These are phyloP conservation scores for Martes flavigula DNA, from an alignment of 2,797 vertebrate genomes.

Conservation along the genomic window DNA sequence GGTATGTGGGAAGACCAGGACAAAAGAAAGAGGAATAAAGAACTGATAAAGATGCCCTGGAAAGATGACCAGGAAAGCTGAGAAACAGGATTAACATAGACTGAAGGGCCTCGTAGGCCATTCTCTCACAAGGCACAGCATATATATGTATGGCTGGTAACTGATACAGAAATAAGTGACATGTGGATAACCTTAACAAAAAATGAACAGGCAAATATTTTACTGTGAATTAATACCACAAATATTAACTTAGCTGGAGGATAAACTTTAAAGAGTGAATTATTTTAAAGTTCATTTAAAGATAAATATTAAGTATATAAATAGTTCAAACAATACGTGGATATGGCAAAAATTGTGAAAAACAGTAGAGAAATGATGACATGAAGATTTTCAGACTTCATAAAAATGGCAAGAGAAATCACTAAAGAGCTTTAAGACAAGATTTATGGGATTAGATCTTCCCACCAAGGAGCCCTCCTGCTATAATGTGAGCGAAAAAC, in stretches of 20 bases:
- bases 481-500: not conserved
- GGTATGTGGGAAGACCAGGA: not conserved
- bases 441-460: not conserved
- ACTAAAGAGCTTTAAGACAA: not conserved
- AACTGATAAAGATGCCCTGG: not conserved
- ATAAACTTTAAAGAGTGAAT: conserved; percentile 1
- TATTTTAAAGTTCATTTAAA: conserved; percentile 37
- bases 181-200: not conserved
- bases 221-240: not conserved
- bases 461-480: not conserved
- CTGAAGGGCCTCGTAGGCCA: not conserved
- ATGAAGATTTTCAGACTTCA: conserved; percentile 13
- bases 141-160: not conserved
- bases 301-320: conserved; percentile 9
- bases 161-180: not conserved
- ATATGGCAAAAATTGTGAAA: not conserved
- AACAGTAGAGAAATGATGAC: not conserved
- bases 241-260: not conserved
- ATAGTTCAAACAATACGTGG: not conserved
- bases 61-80: not conserved
- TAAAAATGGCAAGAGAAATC: not conserved
- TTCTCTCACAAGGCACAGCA: not conserved
- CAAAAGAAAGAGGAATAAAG: not conserved
- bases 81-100: not conserved
- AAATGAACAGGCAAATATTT: not conserved